phyloP scores from a whole-genome alignment of 2,888 invertebrate genomes.

The Leptura quadrifasciata region DNA sequence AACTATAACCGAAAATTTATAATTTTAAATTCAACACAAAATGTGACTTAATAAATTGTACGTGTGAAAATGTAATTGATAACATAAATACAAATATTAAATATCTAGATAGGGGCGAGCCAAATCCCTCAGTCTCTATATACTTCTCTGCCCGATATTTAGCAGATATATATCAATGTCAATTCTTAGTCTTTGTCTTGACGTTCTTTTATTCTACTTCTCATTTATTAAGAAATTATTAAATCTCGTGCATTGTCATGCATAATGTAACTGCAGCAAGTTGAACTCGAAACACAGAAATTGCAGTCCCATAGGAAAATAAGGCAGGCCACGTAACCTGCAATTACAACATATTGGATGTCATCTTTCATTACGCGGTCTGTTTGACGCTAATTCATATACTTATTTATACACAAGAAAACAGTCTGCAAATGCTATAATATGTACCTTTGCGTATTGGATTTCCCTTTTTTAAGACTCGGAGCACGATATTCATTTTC shows the following conservation, averaged over 20 bases:
- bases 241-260: constrained; percentile 15
- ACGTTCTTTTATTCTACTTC: background rate
- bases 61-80: no score
- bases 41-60: no score
- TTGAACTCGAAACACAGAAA: background rate
- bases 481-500: background rate
- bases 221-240: constrained; percentile 2
- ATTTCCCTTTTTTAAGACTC: background rate
- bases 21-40: no score
- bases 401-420: constrained; percentile 6
- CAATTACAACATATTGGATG: constrained; percentile 27
- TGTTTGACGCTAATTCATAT: constrained; percentile 23
- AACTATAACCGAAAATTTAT: no score
- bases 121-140: no score
- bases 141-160: background rate
- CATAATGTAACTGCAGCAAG: background rate
- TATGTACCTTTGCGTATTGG: constrained; percentile 1
- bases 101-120: no score
- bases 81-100: no score
- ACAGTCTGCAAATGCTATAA: constrained; percentile 8
- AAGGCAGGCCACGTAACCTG: background rate
- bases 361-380: constrained; percentile 27
- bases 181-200: background rate
- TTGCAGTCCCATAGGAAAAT: constrained; percentile 14
- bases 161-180: background rate